Conservation (phyloP, 2,888 invertebrate species). For the Rhagonycha fulva region DNA sequence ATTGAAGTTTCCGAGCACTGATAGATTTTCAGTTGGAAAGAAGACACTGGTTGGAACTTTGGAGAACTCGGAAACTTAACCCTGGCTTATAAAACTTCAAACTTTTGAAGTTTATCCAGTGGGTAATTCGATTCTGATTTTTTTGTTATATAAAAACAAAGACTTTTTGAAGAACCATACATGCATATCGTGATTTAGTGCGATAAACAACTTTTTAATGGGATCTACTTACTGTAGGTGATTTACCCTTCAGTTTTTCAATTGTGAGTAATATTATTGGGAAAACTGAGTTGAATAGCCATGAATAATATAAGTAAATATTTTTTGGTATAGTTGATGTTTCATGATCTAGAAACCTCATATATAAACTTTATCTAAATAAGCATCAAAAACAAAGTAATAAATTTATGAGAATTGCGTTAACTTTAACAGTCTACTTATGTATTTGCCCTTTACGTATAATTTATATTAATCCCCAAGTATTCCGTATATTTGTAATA, state of each 20-base stretch:
- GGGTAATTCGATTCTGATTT: neutral
- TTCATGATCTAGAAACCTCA: conserved; percentile 22
- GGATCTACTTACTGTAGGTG: neutral
- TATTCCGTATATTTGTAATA: conserved; percentile 34
- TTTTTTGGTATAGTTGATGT: conserved; percentile 1
- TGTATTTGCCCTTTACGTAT: conserved; percentile 32
- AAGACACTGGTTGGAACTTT: neutral
- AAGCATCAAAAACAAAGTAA: conserved; percentile 29
- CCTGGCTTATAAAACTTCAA: neutral
- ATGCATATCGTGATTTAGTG: neutral
- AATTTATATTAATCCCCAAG: conserved; percentile 33
- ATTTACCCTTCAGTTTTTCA: neutral
- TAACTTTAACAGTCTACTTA: conserved; percentile 28
- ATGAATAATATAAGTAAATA: neutral
- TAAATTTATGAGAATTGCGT: conserved; percentile 33
- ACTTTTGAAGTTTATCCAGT: neutral
- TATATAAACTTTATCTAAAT: conserved; percentile 31
- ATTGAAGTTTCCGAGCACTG: neutral
- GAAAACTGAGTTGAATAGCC: neutral
- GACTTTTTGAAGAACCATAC: neutral
- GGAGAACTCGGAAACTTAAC: too few species aligned
- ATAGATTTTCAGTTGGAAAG: neutral
- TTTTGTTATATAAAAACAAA: neutral
- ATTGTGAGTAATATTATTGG: neutral
- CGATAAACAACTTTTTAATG: neutral